phyloP scores from a whole-genome alignment of 2,797 vertebrate genomes.

The Onychomys torridus region DNA sequence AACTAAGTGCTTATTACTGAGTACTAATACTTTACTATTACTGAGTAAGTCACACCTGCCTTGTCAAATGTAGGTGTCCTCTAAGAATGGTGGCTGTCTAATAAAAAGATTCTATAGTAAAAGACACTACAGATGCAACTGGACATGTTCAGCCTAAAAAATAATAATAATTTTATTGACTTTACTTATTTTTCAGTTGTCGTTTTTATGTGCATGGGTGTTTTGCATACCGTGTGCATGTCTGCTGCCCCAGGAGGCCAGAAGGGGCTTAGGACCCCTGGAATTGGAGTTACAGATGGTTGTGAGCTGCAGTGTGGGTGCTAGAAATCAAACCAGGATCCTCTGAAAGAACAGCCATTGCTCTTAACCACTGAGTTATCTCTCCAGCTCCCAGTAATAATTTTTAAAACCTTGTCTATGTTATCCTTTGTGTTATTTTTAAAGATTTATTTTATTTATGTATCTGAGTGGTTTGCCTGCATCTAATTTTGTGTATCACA shows the following conservation, averaged over 20 bases:
- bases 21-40: not conserved
- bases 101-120: not conserved
- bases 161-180: not conserved
- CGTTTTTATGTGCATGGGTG: not conserved
- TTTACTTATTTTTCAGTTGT: not conserved
- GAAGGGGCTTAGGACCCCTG: not conserved
- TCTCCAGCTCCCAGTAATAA: not conserved
- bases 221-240: not conserved
- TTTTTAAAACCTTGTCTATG: not conserved
- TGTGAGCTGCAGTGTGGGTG: not conserved
- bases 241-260: not conserved
- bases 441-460: not conserved
- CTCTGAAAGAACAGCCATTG: not conserved
- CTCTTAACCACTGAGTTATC: not conserved
- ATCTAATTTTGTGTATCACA: not conserved
- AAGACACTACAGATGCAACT: not conserved
- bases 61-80: not conserved
- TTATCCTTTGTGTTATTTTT: not conserved
- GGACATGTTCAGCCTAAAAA: not conserved
- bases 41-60: not conserved
- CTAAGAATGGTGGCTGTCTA: not conserved
- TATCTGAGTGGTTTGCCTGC: not conserved
- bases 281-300: not conserved
- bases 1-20: not conserved
- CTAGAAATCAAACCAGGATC: not conserved